Evolutionary conservation across 2,113 vertebrate species (phyloP), one percentile per base, ranked within the genome.

Genomic region (Oryzias curvinotus): DNA sequence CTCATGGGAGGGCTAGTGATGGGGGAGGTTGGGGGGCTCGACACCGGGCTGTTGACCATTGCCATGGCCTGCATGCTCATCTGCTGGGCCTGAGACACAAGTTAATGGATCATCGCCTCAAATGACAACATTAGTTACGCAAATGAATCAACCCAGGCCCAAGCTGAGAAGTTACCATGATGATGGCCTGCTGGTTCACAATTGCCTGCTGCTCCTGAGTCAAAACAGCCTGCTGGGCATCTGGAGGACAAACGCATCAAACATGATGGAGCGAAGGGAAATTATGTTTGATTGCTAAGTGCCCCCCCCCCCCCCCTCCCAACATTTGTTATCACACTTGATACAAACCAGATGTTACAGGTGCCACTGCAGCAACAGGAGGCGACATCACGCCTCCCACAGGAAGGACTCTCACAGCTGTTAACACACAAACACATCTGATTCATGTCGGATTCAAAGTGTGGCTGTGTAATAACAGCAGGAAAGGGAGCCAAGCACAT

Each of bases 51-150:
- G 71, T 72, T 21, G 36, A 83, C 79, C 28, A 90, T 88, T 56
- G 91, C 90, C 91, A 92, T 90, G 21, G 93, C 91, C 73, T 93
- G 94, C 84, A 93, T 90, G 53, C 94, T 93, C 93, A 93, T 94
- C 85, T 95, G 94, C 76, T 92, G 92, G 36, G 93, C 94, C 95
- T 96, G 82, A 19, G 61, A 8, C 45, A 57, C 52, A 51, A 69
- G 50, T 53, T 53, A 54, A 44, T 50, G 43, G 44, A 0, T 5
- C 47, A 50, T 68, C 44, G 44, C 28, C 45, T 60, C 43, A 17
- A 54, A 61, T 10, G 23, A 18, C 53, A 44, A 12, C 49, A 48
- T 45, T 5, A 7, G 48, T 18, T 48, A 51, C 47, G 46, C 14
- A 65, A 43, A 70, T 17, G 52, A 52, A 65, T 54, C 65, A 23